These are phyloP conservation scores for Venturia canescens DNA, from an alignment of 1,140 invertebrate genomes.

Conservation along the genomic window DNA sequence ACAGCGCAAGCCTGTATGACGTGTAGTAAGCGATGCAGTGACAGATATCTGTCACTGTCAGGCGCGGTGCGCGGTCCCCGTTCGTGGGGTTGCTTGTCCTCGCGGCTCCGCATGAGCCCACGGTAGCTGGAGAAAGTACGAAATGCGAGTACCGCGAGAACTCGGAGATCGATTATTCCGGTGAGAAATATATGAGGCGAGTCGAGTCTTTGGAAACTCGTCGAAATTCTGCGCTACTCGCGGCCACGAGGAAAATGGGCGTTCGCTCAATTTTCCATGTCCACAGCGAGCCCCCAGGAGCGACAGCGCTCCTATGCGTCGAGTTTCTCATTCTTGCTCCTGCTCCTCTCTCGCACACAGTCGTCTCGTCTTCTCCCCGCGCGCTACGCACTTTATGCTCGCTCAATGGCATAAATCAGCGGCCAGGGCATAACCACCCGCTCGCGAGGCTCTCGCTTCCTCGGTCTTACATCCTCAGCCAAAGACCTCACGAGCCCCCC, in stretches of 20 bases:
- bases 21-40: constrained; percentile 7
- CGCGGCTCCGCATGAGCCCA: not conserved
- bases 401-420: constrained; percentile 64
- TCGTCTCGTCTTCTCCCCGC: constrained; percentile 27
- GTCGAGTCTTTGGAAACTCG: too few relatives aligned
- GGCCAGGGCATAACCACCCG: constrained; percentile 54
- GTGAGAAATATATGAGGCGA: too few relatives aligned
- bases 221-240: too few relatives aligned
- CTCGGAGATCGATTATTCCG: constrained; percentile 17
- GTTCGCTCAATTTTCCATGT: too few relatives aligned
- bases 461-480: constrained; percentile 44
- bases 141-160: constrained; percentile 24
- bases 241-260: too few relatives aligned
- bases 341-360: not conserved
- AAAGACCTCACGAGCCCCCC: not conserved
- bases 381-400: constrained; percentile 65
- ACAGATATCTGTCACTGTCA: constrained; percentile 50
- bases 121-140: constrained; percentile 25
- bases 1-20: not conserved
- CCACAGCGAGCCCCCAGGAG: too few relatives aligned
- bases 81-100: not conserved
- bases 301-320: not conserved
- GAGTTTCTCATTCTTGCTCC: not conserved
- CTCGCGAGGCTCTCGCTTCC: constrained; percentile 34
- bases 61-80: not conserved